These are phyloP conservation scores for Gopherus flavomarginatus DNA, from an alignment of 2,113 vertebrate species.

Conservation along the genomic window DNA sequence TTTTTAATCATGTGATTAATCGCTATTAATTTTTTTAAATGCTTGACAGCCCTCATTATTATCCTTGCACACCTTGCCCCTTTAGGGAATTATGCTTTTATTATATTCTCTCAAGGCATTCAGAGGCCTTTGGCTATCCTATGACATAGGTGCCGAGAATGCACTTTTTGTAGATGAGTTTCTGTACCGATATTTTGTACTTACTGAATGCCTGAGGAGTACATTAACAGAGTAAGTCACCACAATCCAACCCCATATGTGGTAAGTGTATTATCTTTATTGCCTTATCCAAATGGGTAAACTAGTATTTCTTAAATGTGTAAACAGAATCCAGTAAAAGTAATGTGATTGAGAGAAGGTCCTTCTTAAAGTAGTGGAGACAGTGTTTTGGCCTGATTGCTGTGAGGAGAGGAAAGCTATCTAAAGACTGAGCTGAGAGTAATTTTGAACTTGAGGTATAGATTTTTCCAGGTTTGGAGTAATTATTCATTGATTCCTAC, in stretches of 20 bases:
- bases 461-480: background rate
- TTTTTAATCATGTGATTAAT: too few relatives aligned
- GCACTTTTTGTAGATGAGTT: background rate
- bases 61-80: background rate
- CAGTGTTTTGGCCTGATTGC: background rate
- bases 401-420: background rate
- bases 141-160: background rate
- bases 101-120: slow-evolving; percentile 29
- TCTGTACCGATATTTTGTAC: slow-evolving; percentile 49
- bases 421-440: background rate
- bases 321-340: background rate
- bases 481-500: background rate
- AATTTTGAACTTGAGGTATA: background rate
- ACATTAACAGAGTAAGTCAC: slow-evolving; percentile 36
- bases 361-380: background rate
- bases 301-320: background rate
- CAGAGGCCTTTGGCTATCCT: background rate
- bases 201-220: background rate
- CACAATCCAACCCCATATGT: background rate
- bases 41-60: background rate
- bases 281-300: slow-evolving; percentile 4
- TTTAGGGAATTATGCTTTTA: background rate
- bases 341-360: background rate
- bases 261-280: slow-evolving; percentile 27
- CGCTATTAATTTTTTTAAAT: too few relatives aligned